Base-by-base conservation (phyloP, 92 coral and sea anemone genomes). In the Umimayanthus kanabou region DNA sequence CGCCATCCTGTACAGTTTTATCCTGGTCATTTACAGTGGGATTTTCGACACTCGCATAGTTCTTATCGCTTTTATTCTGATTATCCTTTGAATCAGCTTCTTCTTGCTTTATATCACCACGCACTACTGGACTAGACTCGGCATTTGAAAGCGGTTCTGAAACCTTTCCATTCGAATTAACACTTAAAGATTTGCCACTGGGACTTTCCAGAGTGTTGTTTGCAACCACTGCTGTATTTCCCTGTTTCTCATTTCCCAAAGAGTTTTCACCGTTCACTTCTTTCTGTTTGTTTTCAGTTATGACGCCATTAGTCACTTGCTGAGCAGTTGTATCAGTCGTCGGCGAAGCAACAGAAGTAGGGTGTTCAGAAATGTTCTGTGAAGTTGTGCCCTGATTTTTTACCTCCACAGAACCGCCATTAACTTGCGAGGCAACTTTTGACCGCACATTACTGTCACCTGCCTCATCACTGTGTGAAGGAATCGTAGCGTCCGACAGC, bases 361-460 rank as follows among this genome's bases (percentile, higher is more conserved):
- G 69, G 14, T 66, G 25, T 6, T 88, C 85, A 83, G 77, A 7
- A 25, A 11, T 72, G 10, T 61, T 45, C 16, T 73, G 89, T 5
- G 71, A 81, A 39, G 79, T 64, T 25, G 78, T 30, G 10, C 23
- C 66, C 55, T 83, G 78, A 30, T 70, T 83, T 16, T 49, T 49
- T 28, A 30, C 76, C 40, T 65, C 92, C 23, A 39, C 58, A 10
- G 88, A 76, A 58, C 77, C 87, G 73, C 81, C 87, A 87, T 80
- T 85, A 18, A 55, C 76, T 26, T 93, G 94, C 82, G 89, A 88
- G 77, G 91, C 89, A 15, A 95, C 96, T 65, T 92, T 92, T 50
- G 98, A 95, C 49, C 95, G 89, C 61, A 88, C 95, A 81, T 58
- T 91, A 47, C 89, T 82, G 39, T 81, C 98, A 72, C 58, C 85